Conservation (phyloP, 1,140 invertebrate species). For the Meloidogyne exigua region DNA sequence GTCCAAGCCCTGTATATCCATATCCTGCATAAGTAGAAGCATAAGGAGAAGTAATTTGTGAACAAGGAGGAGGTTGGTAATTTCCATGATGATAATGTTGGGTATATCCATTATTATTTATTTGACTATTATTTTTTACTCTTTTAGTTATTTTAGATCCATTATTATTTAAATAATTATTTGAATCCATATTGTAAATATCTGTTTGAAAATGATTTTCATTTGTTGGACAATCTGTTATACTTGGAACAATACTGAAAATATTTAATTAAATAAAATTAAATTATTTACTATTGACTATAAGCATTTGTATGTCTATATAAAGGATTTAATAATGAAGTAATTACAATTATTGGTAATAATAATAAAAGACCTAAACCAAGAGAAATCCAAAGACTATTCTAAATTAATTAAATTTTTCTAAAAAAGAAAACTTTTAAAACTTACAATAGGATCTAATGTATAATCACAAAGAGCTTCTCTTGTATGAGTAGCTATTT, state of each 20-base stretch:
- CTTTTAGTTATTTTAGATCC: not conserved
- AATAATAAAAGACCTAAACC: conserved; percentile 43
- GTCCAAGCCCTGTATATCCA: not conserved
- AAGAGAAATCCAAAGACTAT: conserved; percentile 50
- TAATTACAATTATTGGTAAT: conserved; percentile 45
- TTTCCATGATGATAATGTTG: conserved; percentile 4
- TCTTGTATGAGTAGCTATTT: conserved; percentile 35
- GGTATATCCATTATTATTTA: conserved; percentile 7
- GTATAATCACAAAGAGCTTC: conserved; percentile 45
- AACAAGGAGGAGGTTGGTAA: not conserved
- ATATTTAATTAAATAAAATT: not conserved
- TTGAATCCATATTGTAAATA: conserved; percentile 37
- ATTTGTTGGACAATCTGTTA: conserved; percentile 42
- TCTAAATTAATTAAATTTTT: conserved; percentile 20
- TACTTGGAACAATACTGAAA: conserved; percentile 32
- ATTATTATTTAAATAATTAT: conserved; percentile 19
- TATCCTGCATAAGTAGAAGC: conserved; percentile 45
- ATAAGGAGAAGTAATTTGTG: conserved; percentile 33
- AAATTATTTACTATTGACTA: conserved; percentile 36
- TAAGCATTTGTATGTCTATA: conserved; percentile 43
- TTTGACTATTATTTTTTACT: not conserved
- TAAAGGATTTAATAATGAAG: conserved; percentile 40
- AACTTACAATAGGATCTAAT: conserved; percentile 41
- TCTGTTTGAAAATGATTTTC: conserved; percentile 41
- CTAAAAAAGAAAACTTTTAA: not conserved